Evolutionary conservation across 2,888 invertebrate genomes (phyloP), one percentile per base, ranked within the genome.

Genomic region (Isotomurus palustris): DNA sequence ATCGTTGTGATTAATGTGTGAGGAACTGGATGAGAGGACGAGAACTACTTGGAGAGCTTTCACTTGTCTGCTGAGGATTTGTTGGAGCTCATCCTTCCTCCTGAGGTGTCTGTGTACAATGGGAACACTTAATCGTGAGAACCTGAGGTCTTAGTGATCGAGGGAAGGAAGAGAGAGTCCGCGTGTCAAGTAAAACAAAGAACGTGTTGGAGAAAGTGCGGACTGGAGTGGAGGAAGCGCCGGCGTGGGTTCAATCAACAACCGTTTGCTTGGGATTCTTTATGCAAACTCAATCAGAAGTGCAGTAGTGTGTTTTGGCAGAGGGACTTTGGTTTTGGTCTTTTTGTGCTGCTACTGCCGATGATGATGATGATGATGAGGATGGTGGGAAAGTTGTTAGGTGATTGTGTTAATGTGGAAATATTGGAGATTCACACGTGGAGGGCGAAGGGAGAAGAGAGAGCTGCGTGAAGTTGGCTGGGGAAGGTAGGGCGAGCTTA

Each of bases 151-250:
- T 32, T 14, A 32, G n/a, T n/a, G n/a, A n/a, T n/a, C n/a, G n/a
- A n/a, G n/a, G n/a, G n/a, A n/a, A 47, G 47, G 57, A 63, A 63
- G 60, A 63, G 56, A 53, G 45, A 48, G 54, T 43, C 52, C 56
- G 63, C 54, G 47, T 63, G 54, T 60, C 50, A 49, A 53, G 54
- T 56, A 60, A 59, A 63, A 62, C 62, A 60, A 63, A 60, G 63
- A 55, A 59, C 51, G 50, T 56, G 62, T 48, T 55, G 58, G 58
- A n/a, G 53, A 49, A 32, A 53, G 59, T 56, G 17, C 10, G 25
- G 17, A 45, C 12, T 45, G n/a, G 56, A 56, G 51, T 53, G 58
- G 55, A 45, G 51, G 57, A 53, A 59, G 63, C 63, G 63, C 60
- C 63, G 63, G 60, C 63, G 63, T 60, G n/a, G n/a, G n/a, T n/a